Evolutionary conservation across 2,888 invertebrate genomes (phyloP).

Genomic region (Rutpela maculata): DNA sequence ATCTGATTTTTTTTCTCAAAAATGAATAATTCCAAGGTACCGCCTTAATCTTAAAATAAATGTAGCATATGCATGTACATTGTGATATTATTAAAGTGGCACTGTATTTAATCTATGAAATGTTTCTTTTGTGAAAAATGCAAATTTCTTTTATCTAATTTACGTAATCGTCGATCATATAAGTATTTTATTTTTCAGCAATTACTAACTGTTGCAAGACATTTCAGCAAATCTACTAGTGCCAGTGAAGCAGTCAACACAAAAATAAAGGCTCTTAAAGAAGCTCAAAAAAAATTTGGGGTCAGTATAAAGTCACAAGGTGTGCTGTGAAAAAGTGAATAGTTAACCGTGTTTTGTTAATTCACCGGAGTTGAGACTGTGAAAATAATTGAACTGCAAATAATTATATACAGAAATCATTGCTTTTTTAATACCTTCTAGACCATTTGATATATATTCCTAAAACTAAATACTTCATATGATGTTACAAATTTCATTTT

Average conservation of each 20-base stretch:
- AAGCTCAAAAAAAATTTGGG: conserved; percentile 58
- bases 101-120: background rate
- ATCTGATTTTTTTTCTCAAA: conserved; percentile 5
- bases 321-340: background rate
- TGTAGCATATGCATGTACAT: background rate
- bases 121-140: background rate
- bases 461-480: too few relatives aligned
- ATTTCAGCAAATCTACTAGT: conserved; percentile 49
- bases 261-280: conserved; percentile 50
- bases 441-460: too few relatives aligned
- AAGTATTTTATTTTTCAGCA: conserved; percentile 35
- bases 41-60: background rate
- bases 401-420: too few relatives aligned
- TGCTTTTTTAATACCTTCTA: too few relatives aligned
- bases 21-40: conserved; percentile 47
- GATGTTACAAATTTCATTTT: too few relatives aligned
- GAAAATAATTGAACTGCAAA: too few relatives aligned
- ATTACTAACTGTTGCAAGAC: conserved; percentile 44
- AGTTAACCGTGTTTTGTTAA: too few relatives aligned
- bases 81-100: background rate
- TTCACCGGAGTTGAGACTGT: too few relatives aligned
- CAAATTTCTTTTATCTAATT: conserved; percentile 22
- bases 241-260: conserved; percentile 41
- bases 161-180: conserved; percentile 38
- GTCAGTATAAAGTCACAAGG: conserved; percentile 44